phyloP scores from a whole-genome alignment of 1,140 invertebrate genomes.

The Sycophila sp. region DNA sequence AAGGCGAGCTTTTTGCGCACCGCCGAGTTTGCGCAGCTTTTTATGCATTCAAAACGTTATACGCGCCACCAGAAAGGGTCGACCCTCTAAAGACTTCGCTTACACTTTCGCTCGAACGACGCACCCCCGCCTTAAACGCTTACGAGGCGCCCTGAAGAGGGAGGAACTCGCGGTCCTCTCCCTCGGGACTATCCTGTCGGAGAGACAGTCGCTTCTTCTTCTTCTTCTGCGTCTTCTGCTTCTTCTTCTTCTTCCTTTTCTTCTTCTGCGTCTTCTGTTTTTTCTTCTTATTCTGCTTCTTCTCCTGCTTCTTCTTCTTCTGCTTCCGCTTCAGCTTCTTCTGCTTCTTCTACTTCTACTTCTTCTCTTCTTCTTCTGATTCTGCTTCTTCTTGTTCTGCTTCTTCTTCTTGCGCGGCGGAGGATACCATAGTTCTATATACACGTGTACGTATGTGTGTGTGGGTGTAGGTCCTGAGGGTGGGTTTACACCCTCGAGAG shows the following conservation, averaged over 20 bases:
- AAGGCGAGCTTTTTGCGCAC: constrained; percentile 9
- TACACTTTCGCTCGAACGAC: constrained; percentile 47
- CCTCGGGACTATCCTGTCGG: too few relatives aligned
- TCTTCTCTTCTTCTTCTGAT: too few relatives aligned
- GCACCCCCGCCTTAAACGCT: constrained; percentile 50
- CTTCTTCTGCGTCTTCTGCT: constrained; percentile 8
- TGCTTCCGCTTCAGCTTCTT: too few relatives aligned
- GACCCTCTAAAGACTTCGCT: constrained; percentile 48
- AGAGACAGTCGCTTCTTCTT: too few relatives aligned
- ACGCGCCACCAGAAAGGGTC: constrained; percentile 41
- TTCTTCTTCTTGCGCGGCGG: too few relatives aligned
- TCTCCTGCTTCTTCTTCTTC: neutral
- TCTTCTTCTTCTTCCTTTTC: neutral
- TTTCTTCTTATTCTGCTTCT: neutral
- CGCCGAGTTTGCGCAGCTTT: constrained; percentile 50
- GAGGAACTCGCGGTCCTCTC: constrained; percentile 36
- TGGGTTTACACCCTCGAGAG: too few relatives aligned
- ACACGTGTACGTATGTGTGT: too few relatives aligned
- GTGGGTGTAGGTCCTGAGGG: neutral
- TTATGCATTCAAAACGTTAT: constrained; percentile 59
- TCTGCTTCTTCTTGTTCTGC: too few relatives aligned
- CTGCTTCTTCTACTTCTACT: too few relatives aligned
- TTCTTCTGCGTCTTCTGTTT: too few relatives aligned
- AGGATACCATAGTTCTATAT: too few relatives aligned
- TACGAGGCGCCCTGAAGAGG: constrained; percentile 52